Evolutionary conservation across 1,140 invertebrate genomes (phyloP).

Genomic region (Temnothorax longispinosus): DNA sequence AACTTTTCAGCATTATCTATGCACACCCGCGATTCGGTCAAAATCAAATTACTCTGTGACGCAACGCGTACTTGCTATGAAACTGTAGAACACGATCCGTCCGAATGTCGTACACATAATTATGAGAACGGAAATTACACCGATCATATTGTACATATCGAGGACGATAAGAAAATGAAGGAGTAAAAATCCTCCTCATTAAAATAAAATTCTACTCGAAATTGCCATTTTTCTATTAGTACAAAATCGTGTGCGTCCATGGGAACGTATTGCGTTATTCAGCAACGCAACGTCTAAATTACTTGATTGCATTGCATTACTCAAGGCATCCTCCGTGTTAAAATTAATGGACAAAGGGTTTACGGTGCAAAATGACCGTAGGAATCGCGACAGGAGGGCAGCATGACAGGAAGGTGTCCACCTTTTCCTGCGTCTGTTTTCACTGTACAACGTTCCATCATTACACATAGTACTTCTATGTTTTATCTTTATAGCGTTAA

Average conservation of each 20-base stretch:
- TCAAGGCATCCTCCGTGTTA: constrained; percentile 15
- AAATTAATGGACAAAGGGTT: constrained; percentile 62
- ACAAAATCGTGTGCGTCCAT: background rate
- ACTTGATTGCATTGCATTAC: constrained; percentile 2
- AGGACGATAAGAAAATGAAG: background rate
- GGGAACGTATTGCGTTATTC: background rate
- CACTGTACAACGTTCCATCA: background rate
- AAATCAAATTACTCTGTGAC: constrained; percentile 56
- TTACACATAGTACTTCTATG: background rate
- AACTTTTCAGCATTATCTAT: constrained; percentile 72
- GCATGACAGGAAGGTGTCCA: constrained; percentile 38
- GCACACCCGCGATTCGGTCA: constrained; percentile 53
- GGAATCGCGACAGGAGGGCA: constrained; percentile 33
- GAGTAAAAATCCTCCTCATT: background rate
- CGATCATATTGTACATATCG: background rate
- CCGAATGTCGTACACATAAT: background rate
- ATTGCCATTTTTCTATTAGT: background rate
- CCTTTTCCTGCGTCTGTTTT: constrained; percentile 65
- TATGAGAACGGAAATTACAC: background rate
- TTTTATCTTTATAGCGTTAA: background rate
- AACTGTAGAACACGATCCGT: background rate
- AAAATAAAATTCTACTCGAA: constrained; percentile 5
- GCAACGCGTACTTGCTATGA: background rate
- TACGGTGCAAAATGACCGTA: constrained; percentile 52
- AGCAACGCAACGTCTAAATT: background rate